Base-by-base conservation (phyloP, 2,113 vertebrate species). In the Cettia cetti region DNA sequence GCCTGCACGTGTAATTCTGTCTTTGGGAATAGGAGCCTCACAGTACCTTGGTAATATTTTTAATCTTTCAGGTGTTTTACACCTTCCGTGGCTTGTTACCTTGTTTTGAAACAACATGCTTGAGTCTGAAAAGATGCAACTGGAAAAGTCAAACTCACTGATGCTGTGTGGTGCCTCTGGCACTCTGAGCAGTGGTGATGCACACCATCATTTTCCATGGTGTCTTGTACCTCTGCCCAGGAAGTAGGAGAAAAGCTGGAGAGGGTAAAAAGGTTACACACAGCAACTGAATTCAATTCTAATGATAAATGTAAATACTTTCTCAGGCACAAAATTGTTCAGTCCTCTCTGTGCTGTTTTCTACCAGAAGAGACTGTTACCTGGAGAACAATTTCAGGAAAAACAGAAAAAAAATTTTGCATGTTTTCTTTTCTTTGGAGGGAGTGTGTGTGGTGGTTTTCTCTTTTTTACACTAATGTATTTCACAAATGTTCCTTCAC, bases 401-500 rank as follows among this genome's bases (percentile, higher is more conserved):
- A 91, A 92, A 27, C 49, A 92, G 49, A 40, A 79, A 86, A 81
- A 65, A 52, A 60, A 57, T 18, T 69, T 49, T 53, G 20, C 15
- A 26, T 60, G 8, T 30, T 56, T 56, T 6, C 14, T 59, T 69
- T n/a, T 20, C 10, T 30, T 33, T 33, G 12, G 4, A 19, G 27
- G 19, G 23, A 14, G 13, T 5, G 10, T 10, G 15, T 33, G 22
- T 59, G 45, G 26, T 50, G 31, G 15, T 13, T 61, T 74, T 75
- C 21, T 24, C 54, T 84, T 82, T 79, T 78, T 81, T 15, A 54
- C 10, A 10, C 22, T 76, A 39, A 59, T 94, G 45, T 61, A 15
- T 89, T 97, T 94, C 74, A 77, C 83, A 83, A 70, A 80, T 66
- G 59, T 82, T 94, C n/a, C 53, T 95, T 71, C 57, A 14, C 40